These are phyloP conservation scores for Brachyhypopomus occidentalis DNA, from an alignment of 2,113 vertebrate genomes.

Conservation along the genomic window DNA sequence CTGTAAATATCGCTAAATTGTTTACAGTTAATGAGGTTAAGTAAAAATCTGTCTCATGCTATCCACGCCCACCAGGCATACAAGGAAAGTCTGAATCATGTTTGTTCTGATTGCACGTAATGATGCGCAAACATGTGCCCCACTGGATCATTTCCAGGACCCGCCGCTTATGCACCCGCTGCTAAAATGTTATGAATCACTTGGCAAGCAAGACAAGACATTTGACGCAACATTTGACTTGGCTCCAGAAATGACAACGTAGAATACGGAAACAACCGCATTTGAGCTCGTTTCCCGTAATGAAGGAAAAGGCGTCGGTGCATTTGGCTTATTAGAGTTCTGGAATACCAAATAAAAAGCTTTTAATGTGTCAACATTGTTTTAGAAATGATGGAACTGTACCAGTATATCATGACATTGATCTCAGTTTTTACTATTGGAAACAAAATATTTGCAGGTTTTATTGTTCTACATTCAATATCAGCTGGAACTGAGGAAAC, in stretches of 20 bases:
- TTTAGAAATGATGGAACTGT: background rate
- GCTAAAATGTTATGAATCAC: conserved; percentile 37
- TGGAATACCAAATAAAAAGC: background rate
- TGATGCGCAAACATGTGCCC: conserved; percentile 17
- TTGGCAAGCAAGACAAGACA: conserved; percentile 62
- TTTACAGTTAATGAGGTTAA: background rate
- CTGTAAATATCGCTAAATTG: conserved; percentile 7
- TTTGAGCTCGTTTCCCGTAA: background rate
- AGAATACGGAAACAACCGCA: background rate
- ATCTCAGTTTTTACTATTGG: background rate
- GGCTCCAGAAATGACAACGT: conserved; percentile 16
- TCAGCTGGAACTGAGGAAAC: too few relatives aligned
- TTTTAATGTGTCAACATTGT: background rate
- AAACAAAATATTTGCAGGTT: background rate
- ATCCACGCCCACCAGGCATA: background rate
- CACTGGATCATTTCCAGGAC: background rate
- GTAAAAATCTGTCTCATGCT: background rate
- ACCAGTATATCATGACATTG: background rate
- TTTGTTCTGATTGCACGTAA: conserved; percentile 18
- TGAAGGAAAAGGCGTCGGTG: background rate
- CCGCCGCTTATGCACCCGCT: background rate
- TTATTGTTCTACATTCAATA: too few relatives aligned
- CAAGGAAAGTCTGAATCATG: background rate
- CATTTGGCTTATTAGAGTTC: background rate
- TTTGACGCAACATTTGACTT: conserved; percentile 46